Base-by-base conservation (phyloP, 2,113 vertebrate species). In the Pterocles gutturalis region DNA sequence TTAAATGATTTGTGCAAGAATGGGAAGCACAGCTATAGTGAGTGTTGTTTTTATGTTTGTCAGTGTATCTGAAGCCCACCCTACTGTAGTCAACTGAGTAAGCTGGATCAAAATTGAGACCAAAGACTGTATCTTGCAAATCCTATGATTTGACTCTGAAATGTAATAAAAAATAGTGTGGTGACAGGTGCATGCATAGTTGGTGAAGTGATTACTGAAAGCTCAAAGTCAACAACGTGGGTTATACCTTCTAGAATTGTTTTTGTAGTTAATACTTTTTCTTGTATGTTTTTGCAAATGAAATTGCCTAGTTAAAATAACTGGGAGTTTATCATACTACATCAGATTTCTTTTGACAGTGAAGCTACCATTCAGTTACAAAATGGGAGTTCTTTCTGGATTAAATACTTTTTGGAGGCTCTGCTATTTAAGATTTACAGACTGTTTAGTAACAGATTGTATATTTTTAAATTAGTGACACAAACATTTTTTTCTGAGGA, bases 401-500 rank as follows among this genome's bases (percentile, higher is more conserved):
- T 76, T 83, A 81, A 67, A 65, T 80, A 34, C 21, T 24, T 87
- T 95, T 94, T 86, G 60, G 46, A 80, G 14, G 62, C 24, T 89
- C 33, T 82, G 69, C 3, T 82, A 9, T 51, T 92, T 88, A 61
- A 54, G 33, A 70, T 94, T 92, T 97, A 62, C 11, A 3, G n/a
- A 54, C 55, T 94, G 41, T 78, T 81, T 97, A 96, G 82, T 86
- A 73, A 53, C 21, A 61, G 38, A 53, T 34, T 94, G 29, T 92
- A 29, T 87, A 41, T 41, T 41, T 41, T 41, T 41, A 88, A 92
- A 75, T 65, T 36, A 65, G 7, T 84, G 73, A 53, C 61, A 57
- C 10, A 88, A 65, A 70, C 5, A 7, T 34, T 91, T 94, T 87
- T 90, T 94, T 7, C 31, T 36, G 49, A 36, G 69, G 22, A 88